These are phyloP conservation scores for Arvicanthis niloticus DNA, from an alignment of 2,113 vertebrate genomes.

Conservation along the genomic window DNA sequence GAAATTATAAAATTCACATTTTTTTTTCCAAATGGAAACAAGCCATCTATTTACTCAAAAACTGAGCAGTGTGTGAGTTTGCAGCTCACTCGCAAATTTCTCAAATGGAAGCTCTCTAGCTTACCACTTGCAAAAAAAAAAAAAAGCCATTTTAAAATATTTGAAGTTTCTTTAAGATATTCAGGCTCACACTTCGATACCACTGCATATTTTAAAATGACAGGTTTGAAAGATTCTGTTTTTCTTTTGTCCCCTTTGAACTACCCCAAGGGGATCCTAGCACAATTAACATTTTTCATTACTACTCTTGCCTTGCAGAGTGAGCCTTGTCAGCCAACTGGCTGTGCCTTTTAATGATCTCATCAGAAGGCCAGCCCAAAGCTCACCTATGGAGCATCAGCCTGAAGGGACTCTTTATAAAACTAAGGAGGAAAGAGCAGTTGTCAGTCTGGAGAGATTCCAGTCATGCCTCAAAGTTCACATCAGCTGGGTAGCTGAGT, in stretches of 20 bases:
- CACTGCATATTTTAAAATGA: conserved; percentile 82
- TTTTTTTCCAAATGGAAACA: conserved; percentile 33
- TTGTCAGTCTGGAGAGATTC: conserved; percentile 10
- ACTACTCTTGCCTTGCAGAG: conserved; percentile 50
- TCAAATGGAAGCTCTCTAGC: conserved; percentile 71
- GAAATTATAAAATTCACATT: conserved; percentile 37
- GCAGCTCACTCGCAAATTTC: conserved; percentile 47
- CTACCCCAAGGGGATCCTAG: conserved; percentile 66
- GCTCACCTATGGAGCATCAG: conserved; percentile 23
- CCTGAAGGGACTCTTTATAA: conserved; percentile 13
- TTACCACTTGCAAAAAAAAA: conserved; percentile 78
- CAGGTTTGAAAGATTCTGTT: conserved; percentile 75
- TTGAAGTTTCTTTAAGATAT: conserved; percentile 85
- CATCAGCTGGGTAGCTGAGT: neutral
- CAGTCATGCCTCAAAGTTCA: neutral
- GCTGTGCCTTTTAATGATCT: conserved; percentile 53
- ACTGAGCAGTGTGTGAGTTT: neutral
- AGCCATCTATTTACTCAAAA: conserved; percentile 48
- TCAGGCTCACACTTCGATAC: conserved; percentile 81
- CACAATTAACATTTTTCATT: conserved; percentile 74
- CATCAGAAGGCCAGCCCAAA: conserved; percentile 27
- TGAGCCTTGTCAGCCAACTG: conserved; percentile 4
- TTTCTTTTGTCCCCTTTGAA: conserved; percentile 78
- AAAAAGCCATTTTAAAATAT: conserved; percentile 82
- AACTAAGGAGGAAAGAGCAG: neutral